Base-by-base conservation (phyloP, 2,888 invertebrate genomes). In the Aporophyla lueneburgensis region DNA sequence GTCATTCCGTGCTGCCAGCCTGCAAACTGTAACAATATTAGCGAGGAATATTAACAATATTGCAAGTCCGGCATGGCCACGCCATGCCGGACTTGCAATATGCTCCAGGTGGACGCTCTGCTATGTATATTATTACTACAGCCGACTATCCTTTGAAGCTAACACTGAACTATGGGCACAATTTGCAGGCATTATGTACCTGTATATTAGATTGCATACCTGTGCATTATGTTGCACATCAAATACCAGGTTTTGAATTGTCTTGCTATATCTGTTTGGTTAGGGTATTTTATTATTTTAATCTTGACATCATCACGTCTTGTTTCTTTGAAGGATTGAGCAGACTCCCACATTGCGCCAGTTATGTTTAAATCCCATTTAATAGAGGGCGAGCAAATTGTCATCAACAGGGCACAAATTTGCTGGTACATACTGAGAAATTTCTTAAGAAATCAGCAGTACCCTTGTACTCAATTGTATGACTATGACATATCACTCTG, bases 21-120 rank as follows among this genome's bases (percentile, higher is more conserved):
- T 81, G 77, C 78, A 81, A 86, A 86, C 84, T 84, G 74, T 78
- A 88, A 88, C 87, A 80, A 80, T 73, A 81, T 89, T 83, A 88
- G 70, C 63, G 51, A 70, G 76, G 77, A 89, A 88, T 87, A 88
- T 87, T 84, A 87, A 86, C 84, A 89, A 85, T 71, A 78, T 83
- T 85, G 82, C 77, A 71, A 84, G 85, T 74, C 71, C 58, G 72
- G 67, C 77, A 33, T 33, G 33, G 33, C n/a, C n/a, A n/a, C n/a
- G n/a, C n/a, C n/a, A n/a, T n/a, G n/a, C n/a, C n/a, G n/a, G n/a
- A n/a, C n/a, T n/a, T n/a, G n/a, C n/a, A n/a, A n/a, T n/a, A n/a
- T n/a, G n/a, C 43, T 63, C 73, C 83, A 82, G 78, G 79, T 81
- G 78, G 63, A 62, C 74, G 62, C 76, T 79, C 71, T 74, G 85